phyloP scores from a whole-genome alignment of 2,113 vertebrate species.

The Ptychochromis oligacanthus region DNA sequence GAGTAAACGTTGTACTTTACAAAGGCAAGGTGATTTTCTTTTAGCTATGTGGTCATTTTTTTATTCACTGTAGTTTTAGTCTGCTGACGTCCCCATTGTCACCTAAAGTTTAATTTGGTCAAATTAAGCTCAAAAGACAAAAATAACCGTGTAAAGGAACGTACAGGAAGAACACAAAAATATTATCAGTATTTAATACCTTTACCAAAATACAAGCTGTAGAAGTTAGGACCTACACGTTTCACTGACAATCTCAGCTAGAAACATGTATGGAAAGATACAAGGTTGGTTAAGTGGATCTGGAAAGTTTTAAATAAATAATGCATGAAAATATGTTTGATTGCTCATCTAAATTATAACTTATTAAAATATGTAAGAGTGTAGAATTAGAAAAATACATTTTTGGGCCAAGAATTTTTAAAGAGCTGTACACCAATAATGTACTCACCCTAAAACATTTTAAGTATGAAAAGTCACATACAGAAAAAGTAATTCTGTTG shows the following conservation, averaged over 20 bases:
- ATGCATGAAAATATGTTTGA: not conserved
- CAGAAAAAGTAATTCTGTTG: not conserved
- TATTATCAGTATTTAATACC: too few species aligned
- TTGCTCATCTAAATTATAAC: not conserved
- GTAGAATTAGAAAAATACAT: not conserved
- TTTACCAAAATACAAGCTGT: too few species aligned
- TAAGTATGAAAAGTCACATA: not conserved
- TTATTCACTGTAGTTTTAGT: not conserved
- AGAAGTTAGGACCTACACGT: too few species aligned
- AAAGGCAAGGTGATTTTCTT: not conserved
- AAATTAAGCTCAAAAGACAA: too few species aligned
- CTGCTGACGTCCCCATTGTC: too few species aligned
- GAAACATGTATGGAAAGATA: too few species aligned
- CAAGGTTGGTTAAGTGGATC: too few species aligned
- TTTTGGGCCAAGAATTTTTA: not conserved
- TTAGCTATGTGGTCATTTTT: not conserved
- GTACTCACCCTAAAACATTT: fast-evolving
- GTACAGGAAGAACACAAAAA: too few species aligned
- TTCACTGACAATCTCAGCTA: too few species aligned
- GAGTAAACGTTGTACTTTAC: not conserved
- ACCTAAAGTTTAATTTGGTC: too few species aligned
- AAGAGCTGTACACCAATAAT: not conserved
- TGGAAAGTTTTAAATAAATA: too few species aligned
- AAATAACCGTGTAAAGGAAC: too few species aligned
- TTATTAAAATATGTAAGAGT: not conserved